These are phyloP conservation scores for Melanotaenia boesemani DNA, from an alignment of 2,797 vertebrate genomes.

Conservation along the genomic window DNA sequence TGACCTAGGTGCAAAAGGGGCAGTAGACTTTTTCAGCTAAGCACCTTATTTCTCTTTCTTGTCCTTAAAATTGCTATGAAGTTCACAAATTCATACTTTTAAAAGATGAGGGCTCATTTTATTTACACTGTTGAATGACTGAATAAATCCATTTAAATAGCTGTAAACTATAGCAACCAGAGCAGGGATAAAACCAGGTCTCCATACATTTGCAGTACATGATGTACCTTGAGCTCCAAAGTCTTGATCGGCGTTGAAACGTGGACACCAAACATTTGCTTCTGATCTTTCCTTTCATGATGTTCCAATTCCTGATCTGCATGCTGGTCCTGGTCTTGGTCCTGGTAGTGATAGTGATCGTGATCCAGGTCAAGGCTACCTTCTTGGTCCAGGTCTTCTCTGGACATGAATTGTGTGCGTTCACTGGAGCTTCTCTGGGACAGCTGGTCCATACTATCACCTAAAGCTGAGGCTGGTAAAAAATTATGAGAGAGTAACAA, in stretches of 20 bases:
- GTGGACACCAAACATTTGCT: conserved; percentile 69
- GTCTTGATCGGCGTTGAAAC: conserved; percentile 87
- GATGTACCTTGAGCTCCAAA: conserved; percentile 92
- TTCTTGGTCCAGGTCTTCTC: conserved; percentile 86
- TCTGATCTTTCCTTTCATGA: conserved; percentile 50
- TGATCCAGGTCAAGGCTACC: conserved; percentile 83
- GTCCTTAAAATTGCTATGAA: neutral
- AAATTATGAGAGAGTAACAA: neutral
- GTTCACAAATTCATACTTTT: neutral
- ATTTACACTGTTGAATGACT: conserved; percentile 6
- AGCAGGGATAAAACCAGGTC: neutral
- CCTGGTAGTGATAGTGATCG: conserved; percentile 80
- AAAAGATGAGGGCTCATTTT: neutral
- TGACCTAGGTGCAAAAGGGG: neutral
- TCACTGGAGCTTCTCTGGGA: conserved; percentile 83
- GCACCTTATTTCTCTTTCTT: neutral
- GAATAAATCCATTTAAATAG: neutral
- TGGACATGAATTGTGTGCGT: conserved; percentile 82
- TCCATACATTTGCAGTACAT: neutral
- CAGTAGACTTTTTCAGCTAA: conserved; percentile 8
- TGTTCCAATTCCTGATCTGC: conserved; percentile 71
- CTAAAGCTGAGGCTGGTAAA: conserved; percentile 86
- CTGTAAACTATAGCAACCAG: neutral
- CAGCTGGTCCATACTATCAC: conserved; percentile 90
- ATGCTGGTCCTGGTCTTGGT: conserved; percentile 76